Evolutionary conservation across 2,113 vertebrate species (phyloP).

Genomic region (Heloderma charlesbogerti): DNA sequence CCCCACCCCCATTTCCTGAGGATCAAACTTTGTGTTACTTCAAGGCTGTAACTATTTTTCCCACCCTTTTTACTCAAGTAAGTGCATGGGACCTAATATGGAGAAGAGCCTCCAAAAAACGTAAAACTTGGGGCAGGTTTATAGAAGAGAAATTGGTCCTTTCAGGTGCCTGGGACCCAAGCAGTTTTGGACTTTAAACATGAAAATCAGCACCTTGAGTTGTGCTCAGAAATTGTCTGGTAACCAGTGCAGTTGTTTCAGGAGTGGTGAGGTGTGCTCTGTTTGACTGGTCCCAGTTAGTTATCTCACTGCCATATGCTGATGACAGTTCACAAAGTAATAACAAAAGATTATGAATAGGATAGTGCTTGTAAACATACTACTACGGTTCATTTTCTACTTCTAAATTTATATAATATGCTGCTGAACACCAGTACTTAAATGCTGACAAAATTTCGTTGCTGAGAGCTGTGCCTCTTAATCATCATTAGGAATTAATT

Average conservation of each 20-base stretch:
- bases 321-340: background rate
- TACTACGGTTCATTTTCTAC: background rate
- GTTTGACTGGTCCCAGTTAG: background rate
- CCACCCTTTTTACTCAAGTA: too few relatives aligned
- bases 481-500: conserved; percentile 68
- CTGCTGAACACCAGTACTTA: background rate
- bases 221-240: background rate
- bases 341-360: background rate
- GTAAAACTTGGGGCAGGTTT: background rate
- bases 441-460: conserved; percentile 39
- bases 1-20: too few relatives aligned
- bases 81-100: too few relatives aligned
- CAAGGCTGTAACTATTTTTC: too few relatives aligned
- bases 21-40: too few relatives aligned
- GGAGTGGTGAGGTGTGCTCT: background rate
- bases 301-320: background rate
- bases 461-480: conserved; percentile 55
- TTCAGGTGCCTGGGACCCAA: background rate
- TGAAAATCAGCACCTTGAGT: background rate
- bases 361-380: background rate
- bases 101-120: background rate
- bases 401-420: background rate
- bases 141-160: background rate
- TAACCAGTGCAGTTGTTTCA: background rate
- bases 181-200: background rate